Conservation (phyloP, 2,797 vertebrate species). For the Euthynnus affinis region DNA sequence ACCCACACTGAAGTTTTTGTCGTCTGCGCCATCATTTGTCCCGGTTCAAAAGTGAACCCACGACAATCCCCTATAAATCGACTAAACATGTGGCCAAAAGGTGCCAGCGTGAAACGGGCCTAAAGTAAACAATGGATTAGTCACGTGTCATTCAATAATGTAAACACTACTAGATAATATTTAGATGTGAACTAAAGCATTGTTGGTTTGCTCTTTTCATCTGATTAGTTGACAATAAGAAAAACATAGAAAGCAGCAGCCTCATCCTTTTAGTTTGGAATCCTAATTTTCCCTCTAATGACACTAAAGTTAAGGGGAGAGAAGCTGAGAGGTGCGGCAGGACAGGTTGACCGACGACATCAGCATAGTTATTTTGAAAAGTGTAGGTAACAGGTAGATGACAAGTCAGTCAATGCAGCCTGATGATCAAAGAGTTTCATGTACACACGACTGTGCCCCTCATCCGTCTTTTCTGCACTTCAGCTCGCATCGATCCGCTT, state of each 20-base stretch:
- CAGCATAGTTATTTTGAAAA: slow-evolving; percentile 36
- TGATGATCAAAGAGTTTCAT: slow-evolving; percentile 38
- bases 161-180: too few relatives aligned
- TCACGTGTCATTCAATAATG: too few relatives aligned
- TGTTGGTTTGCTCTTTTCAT: neutral
- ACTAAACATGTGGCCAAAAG: too few relatives aligned
- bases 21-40: too few relatives aligned
- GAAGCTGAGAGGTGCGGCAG: neutral
- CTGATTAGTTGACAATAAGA: neutral
- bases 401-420: slow-evolving; percentile 57
- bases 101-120: too few relatives aligned
- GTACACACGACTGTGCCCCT: slow-evolving; percentile 12
- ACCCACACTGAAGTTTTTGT: too few relatives aligned
- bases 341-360: slow-evolving; percentile 11
- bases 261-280: neutral
- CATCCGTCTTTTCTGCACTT: slow-evolving; percentile 36
- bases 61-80: too few relatives aligned
- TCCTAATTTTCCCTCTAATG: neutral
- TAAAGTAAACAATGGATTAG: too few relatives aligned
- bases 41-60: too few relatives aligned
- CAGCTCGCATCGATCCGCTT: slow-evolving; percentile 39
- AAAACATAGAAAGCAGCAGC: neutral
- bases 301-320: slow-evolving; percentile 1
- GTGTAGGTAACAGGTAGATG: slow-evolving; percentile 40
- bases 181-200: neutral